Evolutionary conservation across 2,888 invertebrate genomes (phyloP).

Genomic region (Epirrita christyi): DNA sequence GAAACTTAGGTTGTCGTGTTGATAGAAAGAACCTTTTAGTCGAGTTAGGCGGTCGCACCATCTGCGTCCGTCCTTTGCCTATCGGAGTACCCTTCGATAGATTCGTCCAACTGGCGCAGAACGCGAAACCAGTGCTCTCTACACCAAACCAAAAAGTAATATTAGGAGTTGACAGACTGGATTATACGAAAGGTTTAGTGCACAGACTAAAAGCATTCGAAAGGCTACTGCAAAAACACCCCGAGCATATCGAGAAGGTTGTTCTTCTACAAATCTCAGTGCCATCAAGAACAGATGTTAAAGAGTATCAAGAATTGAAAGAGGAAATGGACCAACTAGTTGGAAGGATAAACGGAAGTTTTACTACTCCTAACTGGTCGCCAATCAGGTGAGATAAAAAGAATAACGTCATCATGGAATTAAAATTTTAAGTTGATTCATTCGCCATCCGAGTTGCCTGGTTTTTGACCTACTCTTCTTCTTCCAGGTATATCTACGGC

Average conservation of each 20-base stretch:
- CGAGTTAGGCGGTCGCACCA: constrained; percentile 94
- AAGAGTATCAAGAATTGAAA: constrained; percentile 95
- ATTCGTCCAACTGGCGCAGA: constrained; percentile 92
- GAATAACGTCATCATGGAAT: neutral
- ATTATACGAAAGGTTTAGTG: constrained; percentile 96
- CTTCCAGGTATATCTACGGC: constrained; percentile 90
- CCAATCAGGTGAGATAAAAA: constrained; percentile 86
- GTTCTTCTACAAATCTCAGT: constrained; percentile 93
- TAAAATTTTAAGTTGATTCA: neutral
- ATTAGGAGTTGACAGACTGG: constrained; percentile 94
- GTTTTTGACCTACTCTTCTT: neutral
- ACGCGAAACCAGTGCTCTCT: constrained; percentile 87
- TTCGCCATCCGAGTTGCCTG: neutral
- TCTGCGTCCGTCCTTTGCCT: constrained; percentile 92
- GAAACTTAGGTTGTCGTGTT: constrained; percentile 93
- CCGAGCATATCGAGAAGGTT: constrained; percentile 93
- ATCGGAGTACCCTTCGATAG: constrained; percentile 96
- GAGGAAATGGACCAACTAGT: constrained; percentile 96
- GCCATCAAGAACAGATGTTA: constrained; percentile 95
- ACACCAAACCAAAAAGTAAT: constrained; percentile 91
- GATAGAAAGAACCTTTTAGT: constrained; percentile 94
- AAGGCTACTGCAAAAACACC: constrained; percentile 91
- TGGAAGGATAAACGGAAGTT: constrained; percentile 94
- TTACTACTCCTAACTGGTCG: constrained; percentile 96
- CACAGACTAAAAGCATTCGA: constrained; percentile 93